Base-by-base conservation (phyloP, 2,888 invertebrate species). In the Andrena haemorrhoa region DNA sequence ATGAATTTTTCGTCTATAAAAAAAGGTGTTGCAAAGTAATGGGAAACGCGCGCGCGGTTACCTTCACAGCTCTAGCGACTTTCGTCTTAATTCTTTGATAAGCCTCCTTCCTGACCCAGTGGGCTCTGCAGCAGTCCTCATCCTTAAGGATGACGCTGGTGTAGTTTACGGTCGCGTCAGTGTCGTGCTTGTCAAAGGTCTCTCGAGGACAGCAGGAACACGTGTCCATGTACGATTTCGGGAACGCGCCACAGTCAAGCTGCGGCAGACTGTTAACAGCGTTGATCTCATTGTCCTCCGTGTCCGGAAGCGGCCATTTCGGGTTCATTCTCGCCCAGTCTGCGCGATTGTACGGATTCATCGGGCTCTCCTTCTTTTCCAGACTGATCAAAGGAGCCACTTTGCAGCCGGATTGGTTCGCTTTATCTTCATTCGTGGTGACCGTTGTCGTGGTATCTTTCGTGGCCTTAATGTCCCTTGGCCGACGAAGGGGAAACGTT, bases 271-370 rank as follows among this genome's bases (percentile, higher is more conserved):
- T 85, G 70, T 73, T 87, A 66, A 82, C 79, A 56, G 26, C 29
- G 53, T n/a, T 61, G 77, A 78, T 86, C 75, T 63, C 70, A 23
- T 70, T 80, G 64, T 86, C 81, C 56, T 85, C 77, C 61, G 75
- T 74, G 66, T 80, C 82, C 53, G 80, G 68, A 29, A 86, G 35
- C 20, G 82, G 79, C 81, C 87, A 86, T 73, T 85, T 85, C 69
- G 83, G 6, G 72, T 71, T 70, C 81, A 78, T 86, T 80, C 83
- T 81, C 58, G 85, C 79, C 68, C 86, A 78, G 66, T 84, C 83
- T 58, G 79, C 84, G 76, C 90, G 89, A 86, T 91, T 89, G 84
- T 91, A 91, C 61, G 92, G 91, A 87, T 92, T 92, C 75, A 86
- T 77, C 16, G 90, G 86, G 72, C 90, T 91, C 68, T 88, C 86